Evolutionary conservation across 1,140 invertebrate species (phyloP).

Genomic region (Brachionus plicatilis): DNA sequence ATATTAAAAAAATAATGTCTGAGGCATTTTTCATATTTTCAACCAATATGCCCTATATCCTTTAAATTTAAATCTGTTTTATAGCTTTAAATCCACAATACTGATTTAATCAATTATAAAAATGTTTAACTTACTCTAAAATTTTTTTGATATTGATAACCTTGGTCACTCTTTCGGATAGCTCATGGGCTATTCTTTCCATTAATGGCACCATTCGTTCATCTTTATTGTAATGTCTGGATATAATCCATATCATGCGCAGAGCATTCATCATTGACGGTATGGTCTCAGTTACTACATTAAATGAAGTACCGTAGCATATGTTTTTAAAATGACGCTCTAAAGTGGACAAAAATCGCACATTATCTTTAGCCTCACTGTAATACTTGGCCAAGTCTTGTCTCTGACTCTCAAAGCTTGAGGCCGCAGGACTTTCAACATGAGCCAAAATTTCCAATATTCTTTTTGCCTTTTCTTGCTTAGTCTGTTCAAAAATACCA

Average conservation of each 20-base stretch:
- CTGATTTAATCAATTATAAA: background rate
- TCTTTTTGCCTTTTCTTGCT: constrained; percentile 64
- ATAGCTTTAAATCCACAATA: too few species aligned
- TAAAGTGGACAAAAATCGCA: constrained; percentile 72
- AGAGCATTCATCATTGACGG: constrained; percentile 72
- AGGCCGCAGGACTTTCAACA: constrained; percentile 56
- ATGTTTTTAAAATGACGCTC: constrained; percentile 74
- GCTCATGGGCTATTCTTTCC: constrained; percentile 70
- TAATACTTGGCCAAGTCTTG: constrained; percentile 65
- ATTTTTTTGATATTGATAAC: constrained; percentile 67
- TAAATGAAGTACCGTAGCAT: constrained; percentile 66
- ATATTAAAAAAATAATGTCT: too few species aligned
- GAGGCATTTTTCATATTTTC: too few species aligned
- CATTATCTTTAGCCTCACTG: constrained; percentile 73
- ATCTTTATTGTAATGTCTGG: constrained; percentile 60
- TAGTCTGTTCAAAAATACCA: constrained; percentile 71
- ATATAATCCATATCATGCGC: constrained; percentile 57
- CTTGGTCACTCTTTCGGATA: constrained; percentile 68
- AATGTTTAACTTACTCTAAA: constrained; percentile 59
- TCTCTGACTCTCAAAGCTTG: constrained; percentile 59
- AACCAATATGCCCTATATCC: too few species aligned
- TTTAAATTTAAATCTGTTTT: too few species aligned
- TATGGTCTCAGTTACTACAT: constrained; percentile 62
- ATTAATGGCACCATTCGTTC: constrained; percentile 71
- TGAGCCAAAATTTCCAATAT: constrained; percentile 61